Conservation (phyloP, 2,888 invertebrate genomes). For the Drosophila anomelani region DNA sequence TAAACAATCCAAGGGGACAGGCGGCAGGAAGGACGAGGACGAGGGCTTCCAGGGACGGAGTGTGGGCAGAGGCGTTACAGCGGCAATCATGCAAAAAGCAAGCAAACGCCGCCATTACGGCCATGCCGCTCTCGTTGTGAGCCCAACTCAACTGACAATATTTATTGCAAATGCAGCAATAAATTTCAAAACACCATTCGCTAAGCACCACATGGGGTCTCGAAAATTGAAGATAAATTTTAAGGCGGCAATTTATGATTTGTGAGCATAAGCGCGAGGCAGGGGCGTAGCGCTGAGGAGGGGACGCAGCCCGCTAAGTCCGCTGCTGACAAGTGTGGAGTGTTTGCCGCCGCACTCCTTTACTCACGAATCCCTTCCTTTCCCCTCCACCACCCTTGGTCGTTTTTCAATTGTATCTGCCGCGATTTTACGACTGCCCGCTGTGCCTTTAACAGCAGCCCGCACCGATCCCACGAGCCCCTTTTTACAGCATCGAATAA, state of each 20-base stretch:
- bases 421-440: slow-evolving; percentile 69
- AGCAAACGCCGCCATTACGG: slow-evolving; percentile 64
- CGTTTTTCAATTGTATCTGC: slow-evolving; percentile 74
- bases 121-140: slow-evolving; percentile 28
- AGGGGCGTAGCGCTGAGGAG: slow-evolving; percentile 24
- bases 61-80: slow-evolving; percentile 48
- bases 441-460: slow-evolving; percentile 74
- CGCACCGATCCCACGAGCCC: slow-evolving; percentile 41
- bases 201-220: slow-evolving; percentile 82
- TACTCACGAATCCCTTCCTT: slow-evolving; percentile 56
- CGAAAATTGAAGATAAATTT: slow-evolving; percentile 84
- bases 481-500: slow-evolving; percentile 1
- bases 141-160: slow-evolving; percentile 65
- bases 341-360: slow-evolving; percentile 80
- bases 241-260: slow-evolving; percentile 85
- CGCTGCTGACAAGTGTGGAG: slow-evolving; percentile 78
- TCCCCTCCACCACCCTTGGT: slow-evolving; percentile 7
- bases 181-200: slow-evolving; percentile 72
- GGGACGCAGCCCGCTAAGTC: slow-evolving; percentile 62
- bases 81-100: slow-evolving; percentile 54
- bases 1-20: slow-evolving; percentile 66
- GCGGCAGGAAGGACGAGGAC: slow-evolving; percentile 3
- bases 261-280: slow-evolving; percentile 81
- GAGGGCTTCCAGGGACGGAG: slow-evolving; percentile 32
- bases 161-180: slow-evolving; percentile 80